Evolutionary conservation across 2,113 vertebrate species (phyloP).

Genomic region (Glareola pratincola): DNA sequence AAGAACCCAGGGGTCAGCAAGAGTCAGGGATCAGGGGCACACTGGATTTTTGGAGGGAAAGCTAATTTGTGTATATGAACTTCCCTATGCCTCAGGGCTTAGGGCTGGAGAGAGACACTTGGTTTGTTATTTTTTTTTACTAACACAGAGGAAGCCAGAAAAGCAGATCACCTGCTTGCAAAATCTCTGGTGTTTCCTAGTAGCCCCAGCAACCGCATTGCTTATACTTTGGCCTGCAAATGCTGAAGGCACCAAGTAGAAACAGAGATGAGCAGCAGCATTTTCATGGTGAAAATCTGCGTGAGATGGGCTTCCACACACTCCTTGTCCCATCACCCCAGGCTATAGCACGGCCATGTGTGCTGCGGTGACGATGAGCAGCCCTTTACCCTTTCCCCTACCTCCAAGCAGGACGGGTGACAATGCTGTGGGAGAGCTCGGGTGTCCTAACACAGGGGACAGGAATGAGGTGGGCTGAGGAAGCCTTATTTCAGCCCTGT

Average conservation of each 20-base stretch:
- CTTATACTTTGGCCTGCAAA: neutral
- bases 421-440: neutral
- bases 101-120: neutral
- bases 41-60: neutral
- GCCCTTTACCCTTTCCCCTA: neutral
- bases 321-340: neutral
- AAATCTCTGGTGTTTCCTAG: neutral
- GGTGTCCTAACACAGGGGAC: neutral
- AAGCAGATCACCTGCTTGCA: neutral
- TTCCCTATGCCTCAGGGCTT: neutral
- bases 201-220: neutral
- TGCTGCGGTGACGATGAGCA: neutral
- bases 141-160: neutral
- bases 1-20: neutral
- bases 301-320: fast-evolving
- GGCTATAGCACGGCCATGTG: neutral
- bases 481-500: neutral
- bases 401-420: neutral
- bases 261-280: neutral
- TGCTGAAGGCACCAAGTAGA: neutral
- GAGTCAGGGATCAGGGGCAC: neutral
- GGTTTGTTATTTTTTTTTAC: neutral
- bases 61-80: neutral
- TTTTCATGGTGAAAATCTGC: neutral
- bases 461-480: neutral